Percentiles rank a stretch among this genome's conserved stretches.
Conservation (phyloP, 1,140 invertebrate genomes). For the Cecropterus lyciades region DNA sequence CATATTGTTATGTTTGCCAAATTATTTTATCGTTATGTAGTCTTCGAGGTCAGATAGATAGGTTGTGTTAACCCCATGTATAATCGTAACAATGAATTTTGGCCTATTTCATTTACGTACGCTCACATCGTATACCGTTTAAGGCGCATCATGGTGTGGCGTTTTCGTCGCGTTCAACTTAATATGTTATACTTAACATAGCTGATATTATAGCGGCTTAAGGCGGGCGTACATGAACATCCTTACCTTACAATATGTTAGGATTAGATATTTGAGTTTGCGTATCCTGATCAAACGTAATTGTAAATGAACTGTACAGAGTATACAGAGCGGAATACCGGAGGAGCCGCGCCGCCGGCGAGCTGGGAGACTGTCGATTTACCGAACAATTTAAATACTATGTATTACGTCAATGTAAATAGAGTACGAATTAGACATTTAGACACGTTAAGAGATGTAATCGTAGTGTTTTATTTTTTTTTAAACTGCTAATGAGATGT, state of each 20-base stretch:
- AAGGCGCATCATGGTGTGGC: conserved; percentile 40
- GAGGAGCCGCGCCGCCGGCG: conserved; percentile 49
- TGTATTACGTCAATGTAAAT: conserved; percentile 80
- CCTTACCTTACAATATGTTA: conserved; percentile 73
- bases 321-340: conserved; percentile 39
- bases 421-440: conserved; percentile 78
- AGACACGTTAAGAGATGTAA: conserved; percentile 73
- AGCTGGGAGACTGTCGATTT: conserved; percentile 63
- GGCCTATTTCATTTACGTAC: conserved; percentile 74
- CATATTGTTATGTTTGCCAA: conserved; percentile 45
- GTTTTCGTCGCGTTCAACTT: conserved; percentile 65
- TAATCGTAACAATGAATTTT: conserved; percentile 73
- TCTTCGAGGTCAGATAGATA: conserved; percentile 44
- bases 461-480: conserved; percentile 72
- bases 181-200: conserved; percentile 77
- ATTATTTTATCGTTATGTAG: conserved; percentile 43
- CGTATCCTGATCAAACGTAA: conserved; percentile 78
- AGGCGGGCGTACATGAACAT: conserved; percentile 75
- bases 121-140: conserved; percentile 44
- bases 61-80: conserved; percentile 70
- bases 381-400: conserved; percentile 77
- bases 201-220: conserved; percentile 79
- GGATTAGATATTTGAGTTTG: conserved; percentile 77
- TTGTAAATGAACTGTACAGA: conserved; percentile 81
- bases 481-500: conserved; percentile 54